Percentiles rank a stretch among this genome's conserved stretches.
Evolutionary conservation across 1,140 invertebrate species (phyloP).

Genomic region (Drosophila trapezifrons): DNA sequence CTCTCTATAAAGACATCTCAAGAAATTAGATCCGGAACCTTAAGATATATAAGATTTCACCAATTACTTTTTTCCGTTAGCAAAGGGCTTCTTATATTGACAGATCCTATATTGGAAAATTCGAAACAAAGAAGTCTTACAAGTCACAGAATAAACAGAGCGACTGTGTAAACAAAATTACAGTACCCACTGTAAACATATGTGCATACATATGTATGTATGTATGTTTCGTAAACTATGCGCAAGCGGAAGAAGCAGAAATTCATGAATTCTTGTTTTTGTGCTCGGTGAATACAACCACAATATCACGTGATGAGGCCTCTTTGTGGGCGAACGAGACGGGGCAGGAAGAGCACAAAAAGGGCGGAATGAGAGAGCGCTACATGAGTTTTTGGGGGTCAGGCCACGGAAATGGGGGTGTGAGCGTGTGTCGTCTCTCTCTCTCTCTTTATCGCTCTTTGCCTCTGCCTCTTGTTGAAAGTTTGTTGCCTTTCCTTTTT

Average conservation of each 20-base stretch:
- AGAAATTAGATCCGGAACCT: neutral
- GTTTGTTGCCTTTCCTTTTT: slow-evolving; percentile 41
- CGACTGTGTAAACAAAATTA: slow-evolving; percentile 25
- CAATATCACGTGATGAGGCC: slow-evolving; percentile 52
- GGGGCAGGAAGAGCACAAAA: neutral
- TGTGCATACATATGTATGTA: neutral
- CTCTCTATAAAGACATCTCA: neutral
- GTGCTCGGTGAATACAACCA: slow-evolving; percentile 40
- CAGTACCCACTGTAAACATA: slow-evolving; percentile 30
- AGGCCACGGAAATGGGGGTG: slow-evolving; percentile 41
- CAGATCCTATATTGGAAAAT: slow-evolving; percentile 6
- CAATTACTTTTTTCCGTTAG: neutral
- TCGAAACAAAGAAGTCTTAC: slow-evolving; percentile 31
- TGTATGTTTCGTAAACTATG: slow-evolving; percentile 28
- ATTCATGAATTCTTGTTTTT: slow-evolving; percentile 25
- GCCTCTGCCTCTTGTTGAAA: slow-evolving; percentile 28
- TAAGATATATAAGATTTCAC: too few relatives aligned
- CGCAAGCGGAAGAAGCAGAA: slow-evolving; percentile 43
- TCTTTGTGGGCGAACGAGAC: slow-evolving; percentile 16
- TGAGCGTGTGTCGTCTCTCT: slow-evolving; percentile 10
- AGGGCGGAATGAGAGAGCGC: slow-evolving; percentile 1
- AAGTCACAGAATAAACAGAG: slow-evolving; percentile 27
- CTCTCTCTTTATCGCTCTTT: neutral
- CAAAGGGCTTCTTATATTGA: slow-evolving; percentile 7
- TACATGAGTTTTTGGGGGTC: slow-evolving; percentile 37